phyloP scores from a whole-genome alignment of 1,140 invertebrate species.

The Pectinophora gossypiella region DNA sequence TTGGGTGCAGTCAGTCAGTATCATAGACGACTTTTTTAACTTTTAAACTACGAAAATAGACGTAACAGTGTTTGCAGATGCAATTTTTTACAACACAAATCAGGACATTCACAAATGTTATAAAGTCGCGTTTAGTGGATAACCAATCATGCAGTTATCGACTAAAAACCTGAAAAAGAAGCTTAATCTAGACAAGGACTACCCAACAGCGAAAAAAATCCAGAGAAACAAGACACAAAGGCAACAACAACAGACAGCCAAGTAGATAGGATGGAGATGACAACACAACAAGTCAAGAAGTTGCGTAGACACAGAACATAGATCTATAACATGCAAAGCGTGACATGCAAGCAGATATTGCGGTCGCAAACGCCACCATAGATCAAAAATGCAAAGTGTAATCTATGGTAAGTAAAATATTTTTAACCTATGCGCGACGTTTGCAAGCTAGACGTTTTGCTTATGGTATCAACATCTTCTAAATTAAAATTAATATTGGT shows the following conservation, averaged over 20 bases:
- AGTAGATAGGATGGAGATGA: constrained; percentile 51
- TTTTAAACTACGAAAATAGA: too few species aligned
- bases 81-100: neutral
- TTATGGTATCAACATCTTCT: constrained; percentile 53
- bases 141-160: neutral
- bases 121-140: neutral
- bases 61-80: too few species aligned
- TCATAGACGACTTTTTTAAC: constrained; percentile 8
- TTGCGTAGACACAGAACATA: constrained; percentile 36
- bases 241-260: constrained; percentile 43
- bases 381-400: too few species aligned
- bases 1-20: constrained; percentile 16
- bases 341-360: constrained; percentile 61
- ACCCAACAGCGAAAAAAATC: constrained; percentile 23
- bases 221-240: constrained; percentile 20
- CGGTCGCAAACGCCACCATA: too few species aligned
- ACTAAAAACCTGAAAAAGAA: constrained; percentile 22
- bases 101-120: neutral
- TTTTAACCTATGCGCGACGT: neutral
- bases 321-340: constrained; percentile 50
- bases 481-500: constrained; percentile 34
- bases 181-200: constrained; percentile 17
- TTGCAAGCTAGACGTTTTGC: constrained; percentile 3
- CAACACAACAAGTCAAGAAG: constrained; percentile 52
- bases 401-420: neutral